These are phyloP conservation scores for Lycocorax pyrrhopterus DNA, from an alignment of 2,113 vertebrate species.

Conservation along the genomic window DNA sequence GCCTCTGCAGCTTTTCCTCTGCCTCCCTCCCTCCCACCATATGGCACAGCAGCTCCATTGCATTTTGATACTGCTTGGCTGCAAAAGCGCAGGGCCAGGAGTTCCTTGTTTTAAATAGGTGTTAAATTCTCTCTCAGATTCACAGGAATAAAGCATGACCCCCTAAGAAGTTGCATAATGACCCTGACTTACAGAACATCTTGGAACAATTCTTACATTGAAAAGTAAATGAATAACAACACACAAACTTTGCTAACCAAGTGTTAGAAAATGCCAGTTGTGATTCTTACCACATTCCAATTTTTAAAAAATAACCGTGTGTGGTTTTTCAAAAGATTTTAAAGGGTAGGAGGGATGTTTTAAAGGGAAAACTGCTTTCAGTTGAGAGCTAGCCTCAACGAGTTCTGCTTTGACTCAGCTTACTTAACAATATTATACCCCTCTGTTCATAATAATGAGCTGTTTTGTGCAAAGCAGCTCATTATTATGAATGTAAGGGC, in stretches of 20 bases:
- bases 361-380: slow-evolving; percentile 49
- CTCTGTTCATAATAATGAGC: slow-evolving; percentile 70
- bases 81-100: background rate
- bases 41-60: background rate
- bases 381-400: slow-evolving; percentile 45
- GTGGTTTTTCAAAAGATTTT: slow-evolving; percentile 60
- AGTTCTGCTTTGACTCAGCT: slow-evolving; percentile 62
- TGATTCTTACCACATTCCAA: slow-evolving; percentile 27
- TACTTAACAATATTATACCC: slow-evolving; percentile 62
- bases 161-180: slow-evolving; percentile 49
- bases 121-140: slow-evolving; percentile 49
- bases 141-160: slow-evolving; percentile 10
- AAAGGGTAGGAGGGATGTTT: slow-evolving; percentile 22
- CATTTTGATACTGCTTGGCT: background rate
- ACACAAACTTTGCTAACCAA: slow-evolving; percentile 31
- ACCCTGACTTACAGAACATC: slow-evolving; percentile 32
- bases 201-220: slow-evolving; percentile 57
- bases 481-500: slow-evolving; percentile 71
- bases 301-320: slow-evolving; percentile 32
- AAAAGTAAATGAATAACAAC: slow-evolving; percentile 34
- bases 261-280: slow-evolving; percentile 18
- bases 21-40: background rate
- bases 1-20: background rate
- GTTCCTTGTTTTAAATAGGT: slow-evolving; percentile 42
- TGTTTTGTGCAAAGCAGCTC: slow-evolving; percentile 70